These are phyloP conservation scores for Falcaria lacertinaria DNA, from an alignment of 2,888 invertebrate genomes.

Conservation along the genomic window DNA sequence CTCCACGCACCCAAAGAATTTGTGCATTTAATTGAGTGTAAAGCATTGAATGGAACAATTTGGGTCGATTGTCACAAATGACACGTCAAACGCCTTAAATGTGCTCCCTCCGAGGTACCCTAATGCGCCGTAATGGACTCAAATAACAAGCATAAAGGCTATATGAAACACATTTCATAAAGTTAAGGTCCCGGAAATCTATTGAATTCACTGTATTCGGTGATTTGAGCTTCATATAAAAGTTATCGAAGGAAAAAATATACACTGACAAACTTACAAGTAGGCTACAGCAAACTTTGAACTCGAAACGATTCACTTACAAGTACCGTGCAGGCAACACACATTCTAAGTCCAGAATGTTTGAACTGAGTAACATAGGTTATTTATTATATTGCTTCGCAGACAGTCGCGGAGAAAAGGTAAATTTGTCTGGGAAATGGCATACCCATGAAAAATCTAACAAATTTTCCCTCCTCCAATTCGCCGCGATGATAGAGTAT, in stretches of 20 bases:
- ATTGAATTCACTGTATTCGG: not conserved
- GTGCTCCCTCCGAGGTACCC: constrained; percentile 1
- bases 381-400: too few species aligned
- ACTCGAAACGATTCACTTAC: too few species aligned
- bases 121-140: not conserved
- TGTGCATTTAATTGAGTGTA: constrained; percentile 61
- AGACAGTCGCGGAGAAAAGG: too few species aligned
- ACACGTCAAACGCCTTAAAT: constrained; percentile 22
- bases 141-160: not conserved
- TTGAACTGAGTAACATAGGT: too few species aligned
- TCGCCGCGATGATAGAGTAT: too few species aligned
- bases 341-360: too few species aligned
- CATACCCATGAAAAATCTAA: too few species aligned
- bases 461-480: too few species aligned
- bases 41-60: constrained; percentile 46
- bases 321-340: too few species aligned
- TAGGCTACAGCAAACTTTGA: too few species aligned
- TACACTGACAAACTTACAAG: too few species aligned
- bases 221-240: not conserved
- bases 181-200: not conserved
- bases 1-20: constrained; percentile 31
- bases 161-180: constrained; percentile 1
- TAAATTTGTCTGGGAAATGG: too few species aligned
- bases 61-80: constrained; percentile 29
- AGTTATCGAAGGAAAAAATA: not conserved